Evolutionary conservation across 1,140 invertebrate genomes (phyloP).

Genomic region (Trinorchestia longiramus): DNA sequence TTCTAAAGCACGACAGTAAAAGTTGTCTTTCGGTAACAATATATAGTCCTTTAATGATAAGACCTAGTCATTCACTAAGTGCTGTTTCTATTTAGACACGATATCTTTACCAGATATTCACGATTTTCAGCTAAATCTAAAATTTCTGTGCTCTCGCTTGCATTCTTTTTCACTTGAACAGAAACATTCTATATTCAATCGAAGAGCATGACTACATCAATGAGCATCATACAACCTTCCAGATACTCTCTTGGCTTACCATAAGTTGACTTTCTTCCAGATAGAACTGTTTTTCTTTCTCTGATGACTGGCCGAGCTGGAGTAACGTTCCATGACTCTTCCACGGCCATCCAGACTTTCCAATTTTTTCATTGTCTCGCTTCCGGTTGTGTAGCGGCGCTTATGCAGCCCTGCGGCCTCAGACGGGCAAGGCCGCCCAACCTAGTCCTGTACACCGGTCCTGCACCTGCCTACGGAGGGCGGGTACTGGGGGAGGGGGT

Average conservation of each 20-base stretch:
- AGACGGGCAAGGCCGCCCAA: slow-evolving; percentile 32
- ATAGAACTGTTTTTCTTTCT: not conserved
- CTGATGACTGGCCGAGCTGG: not conserved
- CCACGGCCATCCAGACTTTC: slow-evolving; percentile 8
- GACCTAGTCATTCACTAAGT: not conserved
- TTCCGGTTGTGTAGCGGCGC: not conserved
- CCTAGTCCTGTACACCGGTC: not conserved
- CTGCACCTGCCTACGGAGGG: not conserved
- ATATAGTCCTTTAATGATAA: too few relatives aligned
- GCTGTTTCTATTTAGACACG: not conserved
- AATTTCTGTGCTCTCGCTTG: not conserved
- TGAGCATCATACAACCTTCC: not conserved
- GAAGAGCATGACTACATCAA: not conserved
- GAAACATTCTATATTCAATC: not conserved
- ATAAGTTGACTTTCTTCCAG: slow-evolving; percentile 11
- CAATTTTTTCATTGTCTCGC: slow-evolving; percentile 16
- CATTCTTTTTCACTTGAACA: not conserved
- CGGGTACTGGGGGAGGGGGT: not conserved
- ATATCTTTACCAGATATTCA: not conserved
- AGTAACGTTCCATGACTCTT: not conserved
- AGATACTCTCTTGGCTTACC: not conserved
- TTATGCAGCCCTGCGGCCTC: not conserved
- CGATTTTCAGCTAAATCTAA: not conserved
- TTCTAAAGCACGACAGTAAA: too few relatives aligned
- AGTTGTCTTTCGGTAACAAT: too few relatives aligned